phyloP scores from a whole-genome alignment of 2,113 vertebrate species.

The Eulacestoma nigropectus region DNA sequence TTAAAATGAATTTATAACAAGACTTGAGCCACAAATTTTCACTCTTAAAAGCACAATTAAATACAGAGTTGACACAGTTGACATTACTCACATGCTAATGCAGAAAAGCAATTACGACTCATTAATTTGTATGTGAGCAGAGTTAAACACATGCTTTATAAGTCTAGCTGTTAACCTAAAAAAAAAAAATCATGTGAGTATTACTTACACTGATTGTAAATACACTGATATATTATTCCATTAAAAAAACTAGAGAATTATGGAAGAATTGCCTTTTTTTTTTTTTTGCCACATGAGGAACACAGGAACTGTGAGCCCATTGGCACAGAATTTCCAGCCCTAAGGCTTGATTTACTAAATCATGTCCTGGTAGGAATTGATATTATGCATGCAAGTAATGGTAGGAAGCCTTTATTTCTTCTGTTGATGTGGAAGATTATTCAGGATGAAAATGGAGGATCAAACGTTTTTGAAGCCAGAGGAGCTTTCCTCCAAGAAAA shows the following conservation, averaged over 20 bases:
- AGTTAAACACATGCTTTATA: neutral
- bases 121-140: neutral
- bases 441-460: neutral
- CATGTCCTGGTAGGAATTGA: neutral
- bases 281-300: neutral
- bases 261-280: neutral
- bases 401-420: neutral
- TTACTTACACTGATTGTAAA: neutral
- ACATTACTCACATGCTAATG: neutral
- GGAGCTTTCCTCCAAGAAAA: neutral
- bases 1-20: neutral
- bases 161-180: neutral
- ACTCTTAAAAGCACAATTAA: neutral
- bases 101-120: neutral
- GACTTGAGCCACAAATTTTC: neutral
- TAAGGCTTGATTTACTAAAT: neutral
- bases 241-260: neutral
- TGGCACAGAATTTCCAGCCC: neutral
- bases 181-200: neutral
- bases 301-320: neutral
- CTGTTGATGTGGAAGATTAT: neutral
- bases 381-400: neutral
- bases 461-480: neutral
- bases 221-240: neutral
- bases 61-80: neutral